phyloP scores from a whole-genome alignment of 2,888 invertebrate genomes.

The Margaritifera margaritifera region DNA sequence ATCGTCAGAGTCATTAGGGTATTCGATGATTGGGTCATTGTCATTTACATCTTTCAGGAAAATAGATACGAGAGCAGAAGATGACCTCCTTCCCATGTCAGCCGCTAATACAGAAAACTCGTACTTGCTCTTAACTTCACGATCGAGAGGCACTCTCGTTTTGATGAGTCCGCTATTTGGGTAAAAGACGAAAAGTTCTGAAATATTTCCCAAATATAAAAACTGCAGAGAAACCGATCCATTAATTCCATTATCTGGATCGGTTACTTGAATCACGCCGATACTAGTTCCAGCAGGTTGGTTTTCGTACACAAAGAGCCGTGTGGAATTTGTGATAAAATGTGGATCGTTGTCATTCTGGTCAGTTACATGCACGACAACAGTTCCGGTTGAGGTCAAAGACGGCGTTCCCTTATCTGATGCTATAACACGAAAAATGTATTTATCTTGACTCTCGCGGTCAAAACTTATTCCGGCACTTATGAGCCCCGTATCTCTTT shows the following conservation, averaged over 20 bases:
- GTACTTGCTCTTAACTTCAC: constrained; percentile 45
- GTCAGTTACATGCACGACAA: constrained; percentile 51
- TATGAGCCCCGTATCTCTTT: constrained; percentile 52
- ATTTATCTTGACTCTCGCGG: constrained; percentile 43
- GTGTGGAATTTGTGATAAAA: constrained; percentile 38
- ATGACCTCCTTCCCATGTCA: constrained; percentile 57
- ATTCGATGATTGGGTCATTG: constrained; percentile 57
- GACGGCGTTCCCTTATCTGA: constrained; percentile 47
- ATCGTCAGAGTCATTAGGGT: constrained; percentile 50
- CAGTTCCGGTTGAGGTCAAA: constrained; percentile 47
- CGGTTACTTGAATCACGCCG: constrained; percentile 50
- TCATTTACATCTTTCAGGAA: constrained; percentile 63
- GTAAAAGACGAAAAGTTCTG: constrained; percentile 32
- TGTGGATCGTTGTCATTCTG: constrained; percentile 58
- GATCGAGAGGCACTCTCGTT: constrained; percentile 46
- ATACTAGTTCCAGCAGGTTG: constrained; percentile 37
- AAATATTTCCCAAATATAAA: constrained; percentile 24
- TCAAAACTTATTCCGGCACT: constrained; percentile 51
- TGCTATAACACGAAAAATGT: constrained; percentile 51
- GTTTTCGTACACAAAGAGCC: constrained; percentile 50
- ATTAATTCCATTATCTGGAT: constrained; percentile 53
- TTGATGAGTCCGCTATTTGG: constrained; percentile 37
- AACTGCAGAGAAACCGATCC: constrained; percentile 41
- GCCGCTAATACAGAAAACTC: constrained; percentile 52
- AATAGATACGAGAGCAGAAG: constrained; percentile 51